A percentile compares a stretch with the other conserved stretches of the same genome.
phyloP scores from a whole-genome alignment of 37 sponge, comb jelly and placozoan species.

The Bolinopsis microptera region DNA sequence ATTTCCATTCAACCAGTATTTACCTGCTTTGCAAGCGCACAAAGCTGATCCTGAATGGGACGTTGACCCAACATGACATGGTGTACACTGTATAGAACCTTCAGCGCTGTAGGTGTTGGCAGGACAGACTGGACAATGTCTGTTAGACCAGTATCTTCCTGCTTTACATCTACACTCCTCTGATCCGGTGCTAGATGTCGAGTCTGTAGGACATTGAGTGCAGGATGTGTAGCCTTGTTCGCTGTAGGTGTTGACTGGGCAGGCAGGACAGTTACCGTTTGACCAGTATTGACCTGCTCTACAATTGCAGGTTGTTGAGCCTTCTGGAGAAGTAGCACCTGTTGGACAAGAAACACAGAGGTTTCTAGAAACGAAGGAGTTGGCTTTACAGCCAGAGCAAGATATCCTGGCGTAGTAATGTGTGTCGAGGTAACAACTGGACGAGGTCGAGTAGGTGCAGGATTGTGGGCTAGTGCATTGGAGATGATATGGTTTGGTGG shows the following conservation, averaged over 20 bases:
- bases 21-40: neutral
- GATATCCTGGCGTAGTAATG: no score
- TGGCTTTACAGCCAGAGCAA: neutral
- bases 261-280: neutral
- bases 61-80: neutral
- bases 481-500: no score
- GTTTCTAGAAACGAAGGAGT: neutral
- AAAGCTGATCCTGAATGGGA: neutral
- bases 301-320: neutral
- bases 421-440: no score
- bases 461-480: no score
- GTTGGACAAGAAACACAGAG: neutral
- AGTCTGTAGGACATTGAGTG: neutral
- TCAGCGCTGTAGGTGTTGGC: neutral
- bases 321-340: neutral
- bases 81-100: neutral
- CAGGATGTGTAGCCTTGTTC: neutral
- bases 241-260: neutral
- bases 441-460: no score
- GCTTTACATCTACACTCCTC: no score
- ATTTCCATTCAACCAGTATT: neutral
- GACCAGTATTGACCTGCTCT: neutral
- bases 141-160: neutral
- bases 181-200: no score
- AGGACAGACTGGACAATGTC: neutral